Evolutionary conservation across 2,797 vertebrate genomes (phyloP).

Genomic region (Pseudopleuronectes americanus): DNA sequence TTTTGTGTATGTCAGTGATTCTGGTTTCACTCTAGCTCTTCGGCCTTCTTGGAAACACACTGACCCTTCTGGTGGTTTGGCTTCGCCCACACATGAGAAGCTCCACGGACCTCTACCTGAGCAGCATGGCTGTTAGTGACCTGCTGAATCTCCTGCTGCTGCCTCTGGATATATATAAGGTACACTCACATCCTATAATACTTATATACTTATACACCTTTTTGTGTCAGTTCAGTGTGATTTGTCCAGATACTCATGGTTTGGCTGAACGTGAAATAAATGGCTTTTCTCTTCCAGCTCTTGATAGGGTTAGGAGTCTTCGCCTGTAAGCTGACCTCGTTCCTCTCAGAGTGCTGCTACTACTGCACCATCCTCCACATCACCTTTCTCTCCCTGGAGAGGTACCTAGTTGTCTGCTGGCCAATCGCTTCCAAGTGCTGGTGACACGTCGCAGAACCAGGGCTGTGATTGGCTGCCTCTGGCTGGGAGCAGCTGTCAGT

Average conservation of each 20-base stretch:
- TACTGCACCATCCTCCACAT: conserved; percentile 88
- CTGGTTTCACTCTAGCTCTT: conserved; percentile 82
- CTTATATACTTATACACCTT: no score
- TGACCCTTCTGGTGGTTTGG: conserved; percentile 86
- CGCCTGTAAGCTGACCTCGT: conserved; percentile 84
- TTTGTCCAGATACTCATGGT: no score
- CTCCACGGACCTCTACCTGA: conserved; percentile 87
- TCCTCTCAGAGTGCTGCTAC: conserved; percentile 86
- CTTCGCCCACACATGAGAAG: conserved; percentile 84
- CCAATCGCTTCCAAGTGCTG: conserved; percentile 82
- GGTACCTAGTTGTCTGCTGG: conserved; percentile 86
- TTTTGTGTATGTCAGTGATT: conserved; percentile 76
- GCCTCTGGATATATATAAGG: conserved; percentile 87
- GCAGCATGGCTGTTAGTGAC: conserved; percentile 87
- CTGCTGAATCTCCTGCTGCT: conserved; percentile 84
- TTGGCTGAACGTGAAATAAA: no score
- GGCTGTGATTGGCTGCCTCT: conserved; percentile 80
- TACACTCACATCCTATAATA: conserved; percentile 27
- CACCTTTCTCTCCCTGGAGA: conserved; percentile 85
- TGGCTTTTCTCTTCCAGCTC: conserved; percentile 57
- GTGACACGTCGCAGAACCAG: conserved; percentile 81
- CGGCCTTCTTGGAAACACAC: conserved; percentile 82
- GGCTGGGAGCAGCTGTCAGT: conserved; percentile 78
- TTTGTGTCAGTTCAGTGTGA: no score
- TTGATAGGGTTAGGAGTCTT: conserved; percentile 86